phyloP scores from a whole-genome alignment of 2,113 vertebrate species.

The Cygnus buccinator region DNA sequence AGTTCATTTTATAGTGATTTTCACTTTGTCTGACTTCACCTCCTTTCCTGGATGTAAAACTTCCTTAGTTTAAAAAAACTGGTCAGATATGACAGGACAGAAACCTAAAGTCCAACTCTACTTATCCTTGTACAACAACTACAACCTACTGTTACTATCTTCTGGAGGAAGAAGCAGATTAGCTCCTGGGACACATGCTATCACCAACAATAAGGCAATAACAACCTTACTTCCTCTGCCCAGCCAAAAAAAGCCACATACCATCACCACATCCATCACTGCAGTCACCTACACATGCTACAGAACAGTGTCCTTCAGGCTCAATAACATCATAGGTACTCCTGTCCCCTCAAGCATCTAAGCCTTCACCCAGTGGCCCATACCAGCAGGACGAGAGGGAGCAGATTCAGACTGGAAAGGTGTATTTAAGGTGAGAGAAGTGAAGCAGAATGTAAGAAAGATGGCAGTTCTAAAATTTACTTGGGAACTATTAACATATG shows the following conservation, averaged over 20 bases:
- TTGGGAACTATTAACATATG: neutral
- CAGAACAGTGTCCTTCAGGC: neutral
- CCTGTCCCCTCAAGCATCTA: neutral
- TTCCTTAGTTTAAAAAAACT: neutral
- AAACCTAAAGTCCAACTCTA: neutral
- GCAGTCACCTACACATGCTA: neutral
- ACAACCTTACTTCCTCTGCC: neutral
- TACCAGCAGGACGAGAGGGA: neutral
- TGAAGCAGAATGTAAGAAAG: neutral
- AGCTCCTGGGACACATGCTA: rapidly evolving
- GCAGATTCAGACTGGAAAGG: neutral
- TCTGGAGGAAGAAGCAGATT: neutral
- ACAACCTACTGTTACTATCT: neutral
- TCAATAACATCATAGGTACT: neutral
- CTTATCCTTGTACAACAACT: neutral
- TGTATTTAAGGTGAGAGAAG: neutral
- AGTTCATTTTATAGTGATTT: neutral
- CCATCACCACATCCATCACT: neutral
- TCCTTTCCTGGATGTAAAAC: neutral
- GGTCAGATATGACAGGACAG: neutral
- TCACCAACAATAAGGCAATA: neutral
- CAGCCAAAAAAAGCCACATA: neutral
- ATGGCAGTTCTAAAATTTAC: neutral
- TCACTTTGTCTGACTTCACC: neutral
- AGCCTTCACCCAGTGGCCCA: neutral